These are phyloP conservation scores for Cistogaster globosa DNA, from an alignment of 2,888 invertebrate genomes.

Conservation along the genomic window DNA sequence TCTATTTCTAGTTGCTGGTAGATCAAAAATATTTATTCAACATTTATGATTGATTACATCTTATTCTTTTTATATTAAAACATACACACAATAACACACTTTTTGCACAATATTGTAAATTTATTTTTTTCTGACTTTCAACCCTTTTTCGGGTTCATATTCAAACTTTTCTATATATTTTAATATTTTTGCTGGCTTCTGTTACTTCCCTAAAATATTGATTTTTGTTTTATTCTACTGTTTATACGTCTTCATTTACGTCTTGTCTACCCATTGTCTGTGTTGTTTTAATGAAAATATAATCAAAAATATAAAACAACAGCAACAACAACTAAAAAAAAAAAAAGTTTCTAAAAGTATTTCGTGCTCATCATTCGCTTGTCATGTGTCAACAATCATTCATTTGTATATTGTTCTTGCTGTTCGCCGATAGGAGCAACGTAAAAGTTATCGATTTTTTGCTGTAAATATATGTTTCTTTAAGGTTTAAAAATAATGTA, in stretches of 20 bases:
- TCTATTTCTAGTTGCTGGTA: not conserved
- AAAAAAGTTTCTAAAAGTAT: constrained; percentile 24
- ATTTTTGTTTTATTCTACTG: constrained; percentile 65
- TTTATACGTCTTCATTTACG: constrained; percentile 45
- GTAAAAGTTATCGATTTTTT: not conserved
- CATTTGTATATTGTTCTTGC: not conserved
- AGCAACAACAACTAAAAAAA: not conserved
- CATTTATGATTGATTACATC: constrained; percentile 56
- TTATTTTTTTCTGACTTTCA: constrained; percentile 16
- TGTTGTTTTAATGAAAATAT: constrained; percentile 44
- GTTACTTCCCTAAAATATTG: constrained; percentile 70
- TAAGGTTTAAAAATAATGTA: too few relatives aligned
- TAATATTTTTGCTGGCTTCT: not conserved
- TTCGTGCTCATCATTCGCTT: constrained; percentile 19
- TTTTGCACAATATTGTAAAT: not conserved
- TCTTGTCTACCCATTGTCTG: constrained; percentile 59
- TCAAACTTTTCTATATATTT: constrained; percentile 11
- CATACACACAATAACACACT: not conserved
- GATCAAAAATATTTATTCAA: constrained; percentile 8
- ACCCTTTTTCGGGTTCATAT: constrained; percentile 6
- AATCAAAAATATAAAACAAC: constrained; percentile 34
- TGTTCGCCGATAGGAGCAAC: too few relatives aligned
- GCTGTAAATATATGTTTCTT: too few relatives aligned
- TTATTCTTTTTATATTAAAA: constrained; percentile 7
- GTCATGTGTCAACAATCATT: constrained; percentile 57